Percentiles rank a stretch among this genome's conserved stretches.
These are phyloP conservation scores for Callipepla squamata DNA, from an alignment of 2,113 vertebrate genomes.

Conservation along the genomic window DNA sequence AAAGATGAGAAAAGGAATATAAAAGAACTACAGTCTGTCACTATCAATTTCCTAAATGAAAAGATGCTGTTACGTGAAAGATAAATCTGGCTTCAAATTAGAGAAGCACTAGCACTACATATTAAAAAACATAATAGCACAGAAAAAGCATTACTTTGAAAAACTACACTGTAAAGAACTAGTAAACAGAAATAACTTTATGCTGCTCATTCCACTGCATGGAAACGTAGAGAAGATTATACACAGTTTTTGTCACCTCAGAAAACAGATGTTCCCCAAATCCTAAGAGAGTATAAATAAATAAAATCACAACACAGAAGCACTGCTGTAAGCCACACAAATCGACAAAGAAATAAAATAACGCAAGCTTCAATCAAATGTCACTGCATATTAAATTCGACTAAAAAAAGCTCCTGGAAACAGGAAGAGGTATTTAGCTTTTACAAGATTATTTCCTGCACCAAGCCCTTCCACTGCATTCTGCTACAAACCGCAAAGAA, in stretches of 20 bases:
- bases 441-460: background rate
- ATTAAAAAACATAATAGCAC: background rate
- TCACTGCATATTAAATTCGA: background rate
- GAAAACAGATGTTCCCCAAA: background rate
- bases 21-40: background rate
- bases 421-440: fast-evolving
- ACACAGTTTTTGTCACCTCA: background rate
- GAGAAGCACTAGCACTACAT: background rate
- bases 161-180: background rate
- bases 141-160: background rate
- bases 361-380: background rate
- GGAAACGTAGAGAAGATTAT: background rate
- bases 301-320: background rate
- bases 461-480: background rate
- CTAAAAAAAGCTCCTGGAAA: background rate
- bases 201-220: background rate
- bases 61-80: background rate
- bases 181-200: background rate
- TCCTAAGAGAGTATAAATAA: background rate
- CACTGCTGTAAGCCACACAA: background rate
- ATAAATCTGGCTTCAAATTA: background rate
- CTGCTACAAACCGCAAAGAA: background rate
- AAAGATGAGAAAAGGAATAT: background rate
- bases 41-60: background rate
- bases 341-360: background rate